Percentiles rank a stretch among this genome's conserved stretches.
Evolutionary conservation across 2,797 vertebrate species (phyloP).

Genomic region (Pangasius mekongensis): DNA sequence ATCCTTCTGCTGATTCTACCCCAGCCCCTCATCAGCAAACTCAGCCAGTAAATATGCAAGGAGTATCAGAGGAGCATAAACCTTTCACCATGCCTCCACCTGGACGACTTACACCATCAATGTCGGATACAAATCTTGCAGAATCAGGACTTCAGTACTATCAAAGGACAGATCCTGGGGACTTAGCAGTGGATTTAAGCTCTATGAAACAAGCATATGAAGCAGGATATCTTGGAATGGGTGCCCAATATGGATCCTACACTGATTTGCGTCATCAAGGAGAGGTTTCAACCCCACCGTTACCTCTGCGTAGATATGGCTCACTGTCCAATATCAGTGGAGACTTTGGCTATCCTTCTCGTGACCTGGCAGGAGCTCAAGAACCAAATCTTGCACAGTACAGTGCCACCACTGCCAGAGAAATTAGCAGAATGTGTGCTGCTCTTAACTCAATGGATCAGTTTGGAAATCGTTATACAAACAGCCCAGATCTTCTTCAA

Average conservation of each 20-base stretch:
- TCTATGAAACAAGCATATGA: slow-evolving; percentile 92
- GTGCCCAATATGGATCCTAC: slow-evolving; percentile 94
- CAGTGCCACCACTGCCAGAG: slow-evolving; percentile 95
- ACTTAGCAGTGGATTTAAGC: slow-evolving; percentile 87
- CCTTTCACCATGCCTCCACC: slow-evolving; percentile 76
- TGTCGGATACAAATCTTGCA: slow-evolving; percentile 94
- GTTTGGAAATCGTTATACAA: slow-evolving; percentile 84
- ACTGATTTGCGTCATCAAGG: slow-evolving; percentile 92
- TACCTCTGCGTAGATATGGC: slow-evolving; percentile 92
- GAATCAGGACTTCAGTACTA: slow-evolving; percentile 85
- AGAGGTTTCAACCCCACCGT: slow-evolving; percentile 80
- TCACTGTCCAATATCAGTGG: slow-evolving; percentile 97
- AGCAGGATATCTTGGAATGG: slow-evolving; percentile 85
- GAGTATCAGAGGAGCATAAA: slow-evolving; percentile 72
- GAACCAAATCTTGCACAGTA: slow-evolving; percentile 96
- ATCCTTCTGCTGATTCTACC: slow-evolving; percentile 67
- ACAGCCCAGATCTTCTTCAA: slow-evolving; percentile 82
- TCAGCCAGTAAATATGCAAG: slow-evolving; percentile 74
- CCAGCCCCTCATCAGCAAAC: slow-evolving; percentile 74
- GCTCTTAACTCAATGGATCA: slow-evolving; percentile 97
- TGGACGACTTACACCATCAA: slow-evolving; percentile 89
- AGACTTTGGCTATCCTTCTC: slow-evolving; percentile 83
- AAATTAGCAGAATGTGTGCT: slow-evolving; percentile 98
- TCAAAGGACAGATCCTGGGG: slow-evolving; percentile 80
- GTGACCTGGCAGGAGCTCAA: slow-evolving; percentile 82